Evolutionary conservation across 2,113 vertebrate genomes (phyloP).

Genomic region (Cololabis saira): DNA sequence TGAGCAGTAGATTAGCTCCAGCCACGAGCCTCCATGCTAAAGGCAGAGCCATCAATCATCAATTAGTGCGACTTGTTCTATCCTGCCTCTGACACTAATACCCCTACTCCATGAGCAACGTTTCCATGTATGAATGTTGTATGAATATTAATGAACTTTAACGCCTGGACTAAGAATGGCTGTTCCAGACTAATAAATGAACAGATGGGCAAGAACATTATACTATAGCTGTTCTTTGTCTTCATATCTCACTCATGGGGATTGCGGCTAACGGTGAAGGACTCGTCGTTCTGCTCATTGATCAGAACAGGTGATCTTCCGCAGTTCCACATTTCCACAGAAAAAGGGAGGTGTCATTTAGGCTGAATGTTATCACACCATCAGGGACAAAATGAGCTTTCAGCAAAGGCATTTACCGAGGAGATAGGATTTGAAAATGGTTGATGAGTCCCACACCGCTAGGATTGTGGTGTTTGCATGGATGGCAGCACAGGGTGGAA

Average conservation of each 20-base stretch:
- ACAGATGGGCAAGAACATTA: slow-evolving; percentile 72
- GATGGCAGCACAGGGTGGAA: slow-evolving; percentile 11
- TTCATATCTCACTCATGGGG: slow-evolving; percentile 67
- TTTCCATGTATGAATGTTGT: slow-evolving; percentile 65
- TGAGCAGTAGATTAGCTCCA: slow-evolving; percentile 50
- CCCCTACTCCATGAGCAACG: slow-evolving; percentile 51
- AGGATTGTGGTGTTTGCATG: background rate
- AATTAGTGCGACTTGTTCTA: slow-evolving; percentile 65
- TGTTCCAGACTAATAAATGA: slow-evolving; percentile 75
- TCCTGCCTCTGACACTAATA: slow-evolving; percentile 60
- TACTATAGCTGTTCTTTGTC: slow-evolving; percentile 61
- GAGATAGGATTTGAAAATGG: background rate
- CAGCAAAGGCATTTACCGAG: background rate
- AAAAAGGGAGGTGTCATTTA: background rate
- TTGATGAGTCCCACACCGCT: background rate
- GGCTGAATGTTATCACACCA: too few species aligned
- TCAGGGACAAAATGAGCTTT: too few species aligned
- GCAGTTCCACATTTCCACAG: slow-evolving; percentile 31
- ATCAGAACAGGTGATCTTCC: slow-evolving; percentile 56
- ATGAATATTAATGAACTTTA: slow-evolving; percentile 74
- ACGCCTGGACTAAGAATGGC: slow-evolving; percentile 55
- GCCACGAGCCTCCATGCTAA: slow-evolving; percentile 41
- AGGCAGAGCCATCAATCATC: slow-evolving; percentile 68
- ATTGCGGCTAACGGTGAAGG: slow-evolving; percentile 31
- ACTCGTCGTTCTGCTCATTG: slow-evolving; percentile 46